Evolutionary conservation across 2,888 invertebrate genomes (phyloP).

Genomic region (Anthoptus insignis): DNA sequence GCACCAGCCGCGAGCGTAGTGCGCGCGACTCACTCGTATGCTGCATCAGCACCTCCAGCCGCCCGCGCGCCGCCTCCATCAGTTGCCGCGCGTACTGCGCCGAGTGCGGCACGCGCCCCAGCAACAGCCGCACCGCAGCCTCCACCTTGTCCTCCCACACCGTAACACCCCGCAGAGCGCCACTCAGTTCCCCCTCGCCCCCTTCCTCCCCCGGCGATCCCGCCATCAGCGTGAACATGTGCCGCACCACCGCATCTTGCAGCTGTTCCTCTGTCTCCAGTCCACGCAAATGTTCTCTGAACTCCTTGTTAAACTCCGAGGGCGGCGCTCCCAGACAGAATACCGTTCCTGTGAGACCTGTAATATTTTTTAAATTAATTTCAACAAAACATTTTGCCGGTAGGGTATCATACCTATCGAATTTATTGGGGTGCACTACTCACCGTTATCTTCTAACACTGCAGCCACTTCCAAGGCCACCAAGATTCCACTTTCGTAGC

Average conservation of each 20-base stretch:
- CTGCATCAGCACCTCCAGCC: slow-evolving; percentile 49
- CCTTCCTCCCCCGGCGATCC: slow-evolving; percentile 28
- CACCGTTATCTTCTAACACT: slow-evolving; percentile 56
- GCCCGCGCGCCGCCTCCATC: slow-evolving; percentile 55
- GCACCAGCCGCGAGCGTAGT: slow-evolving; percentile 56
- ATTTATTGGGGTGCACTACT: too few species aligned
- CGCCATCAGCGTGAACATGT: slow-evolving; percentile 62
- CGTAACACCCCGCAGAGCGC: slow-evolving; percentile 9
- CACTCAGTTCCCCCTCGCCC: slow-evolving; percentile 44
- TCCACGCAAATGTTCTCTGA: slow-evolving; percentile 55
- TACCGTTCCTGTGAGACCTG: slow-evolving; percentile 64
- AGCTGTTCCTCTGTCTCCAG: slow-evolving; percentile 55
- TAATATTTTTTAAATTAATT: background rate
- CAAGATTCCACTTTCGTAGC: slow-evolving; percentile 57
- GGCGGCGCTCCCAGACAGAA: slow-evolving; percentile 65
- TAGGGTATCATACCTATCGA: too few species aligned
- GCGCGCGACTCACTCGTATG: slow-evolving; percentile 45
- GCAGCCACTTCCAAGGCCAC: slow-evolving; percentile 58
- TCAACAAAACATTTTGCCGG: too few species aligned
- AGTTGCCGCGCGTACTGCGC: slow-evolving; percentile 58
- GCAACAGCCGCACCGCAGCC: slow-evolving; percentile 54
- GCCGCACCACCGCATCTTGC: slow-evolving; percentile 59
- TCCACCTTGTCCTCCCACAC: slow-evolving; percentile 53
- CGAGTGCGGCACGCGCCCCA: slow-evolving; percentile 55
- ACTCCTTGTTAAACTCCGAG: slow-evolving; percentile 52